These are phyloP conservation scores for Lacerta agilis DNA, from an alignment of 2,797 vertebrate genomes.

Conservation along the genomic window DNA sequence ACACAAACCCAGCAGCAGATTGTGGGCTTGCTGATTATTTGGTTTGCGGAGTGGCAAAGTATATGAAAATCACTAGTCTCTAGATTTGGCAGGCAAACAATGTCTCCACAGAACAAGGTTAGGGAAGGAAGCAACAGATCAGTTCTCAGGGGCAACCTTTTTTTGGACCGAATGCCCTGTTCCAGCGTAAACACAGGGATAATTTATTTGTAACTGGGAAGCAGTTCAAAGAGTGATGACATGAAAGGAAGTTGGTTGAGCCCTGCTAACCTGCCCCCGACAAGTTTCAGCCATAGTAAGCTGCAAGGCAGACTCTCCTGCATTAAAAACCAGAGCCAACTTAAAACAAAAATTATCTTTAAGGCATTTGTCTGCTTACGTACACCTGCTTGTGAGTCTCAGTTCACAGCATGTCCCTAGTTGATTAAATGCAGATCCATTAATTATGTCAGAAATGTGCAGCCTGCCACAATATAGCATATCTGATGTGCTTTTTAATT, in stretches of 20 bases:
- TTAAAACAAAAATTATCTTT: neutral
- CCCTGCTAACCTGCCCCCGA: neutral
- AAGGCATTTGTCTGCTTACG: neutral
- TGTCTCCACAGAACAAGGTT: neutral
- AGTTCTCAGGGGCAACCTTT: neutral
- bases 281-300: neutral
- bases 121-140: neutral
- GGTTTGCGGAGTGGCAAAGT: neutral
- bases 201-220: neutral
- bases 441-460: neutral
- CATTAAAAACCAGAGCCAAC: neutral
- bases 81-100: neutral
- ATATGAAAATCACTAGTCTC: neutral
- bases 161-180: neutral
- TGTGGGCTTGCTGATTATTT: neutral
- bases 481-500: constrained; percentile 16
- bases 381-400: neutral
- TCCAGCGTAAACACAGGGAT: neutral
- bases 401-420: neutral
- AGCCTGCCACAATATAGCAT: neutral
- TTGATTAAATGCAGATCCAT: neutral
- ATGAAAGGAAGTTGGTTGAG: neutral
- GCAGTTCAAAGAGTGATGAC: neutral
- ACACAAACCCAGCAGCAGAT: neutral
- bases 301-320: neutral